Evolutionary conservation across 2,113 vertebrate genomes (phyloP), one percentile per base, ranked within the genome.

Genomic region (Caranx melampygus): DNA sequence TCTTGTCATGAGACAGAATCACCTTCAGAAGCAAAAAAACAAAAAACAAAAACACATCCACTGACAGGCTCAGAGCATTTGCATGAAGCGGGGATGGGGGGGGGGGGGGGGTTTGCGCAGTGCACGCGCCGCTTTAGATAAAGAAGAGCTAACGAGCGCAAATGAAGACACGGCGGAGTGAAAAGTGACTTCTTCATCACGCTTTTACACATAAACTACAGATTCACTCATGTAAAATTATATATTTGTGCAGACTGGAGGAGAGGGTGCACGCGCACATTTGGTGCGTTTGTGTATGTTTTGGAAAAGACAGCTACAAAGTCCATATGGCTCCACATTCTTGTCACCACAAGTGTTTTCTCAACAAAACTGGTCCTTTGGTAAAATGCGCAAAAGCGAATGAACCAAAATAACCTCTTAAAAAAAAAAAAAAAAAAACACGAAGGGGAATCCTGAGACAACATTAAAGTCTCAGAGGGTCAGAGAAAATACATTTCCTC

Each of bases 241-340:
- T 21, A 31, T 20, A 65, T 66, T 10, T 8, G 9, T 60, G 45
- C 15, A 40, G n/a, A 55, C 21, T 35, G 74, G 42, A 14, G 31
- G 51, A 3, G 6, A 76, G 59, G 79, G n/a, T 62, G 59, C 16
- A 62, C 62, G 45, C 31, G 78, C 73, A 79, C 87, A 81, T 90
- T 90, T 92, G 92, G 82, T 72, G 75, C 82, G 61, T 90, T 83
- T 89, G 78, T 73, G 82, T 54, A 55, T 79, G 71, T 87, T 83
- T 78, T 67, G 61, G 35, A 40, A 72, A 79, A 58, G 73, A 63
- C 66, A 11, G 63, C 21, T 69, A 0, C 26, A 11, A 18, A 33
- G 49, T 80, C 76, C 86, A 87, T 70, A 84, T 89, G 85, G 79
- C 73, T 81, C 73, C 78, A 79, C 67, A 31, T 52, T 78, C 74